Percentiles rank a stretch among this genome's conserved stretches.
Evolutionary conservation across 2,797 vertebrate genomes (phyloP).

Genomic region (Hypotaenidia okinawae): DNA sequence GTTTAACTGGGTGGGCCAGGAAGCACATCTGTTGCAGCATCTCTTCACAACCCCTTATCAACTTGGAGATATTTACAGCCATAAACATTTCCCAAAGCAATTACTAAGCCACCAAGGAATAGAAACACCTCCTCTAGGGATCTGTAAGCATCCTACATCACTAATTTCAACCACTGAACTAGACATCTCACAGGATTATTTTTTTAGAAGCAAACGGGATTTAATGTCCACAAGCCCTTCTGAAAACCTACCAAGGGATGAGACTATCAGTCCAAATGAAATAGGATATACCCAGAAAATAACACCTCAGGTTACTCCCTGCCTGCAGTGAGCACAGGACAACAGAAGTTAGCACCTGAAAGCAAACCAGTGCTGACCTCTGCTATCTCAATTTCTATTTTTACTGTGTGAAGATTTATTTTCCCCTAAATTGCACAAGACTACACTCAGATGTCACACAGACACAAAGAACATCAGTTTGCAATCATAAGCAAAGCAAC

Average conservation of each 20-base stretch:
- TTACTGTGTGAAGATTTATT: not conserved
- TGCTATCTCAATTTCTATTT: not conserved
- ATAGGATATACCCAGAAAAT: not conserved
- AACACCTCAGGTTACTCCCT: not conserved
- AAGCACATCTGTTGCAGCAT: not conserved
- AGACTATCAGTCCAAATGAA: not conserved
- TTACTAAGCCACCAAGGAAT: not conserved
- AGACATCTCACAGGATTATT: not conserved
- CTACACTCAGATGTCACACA: not conserved
- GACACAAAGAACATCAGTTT: not conserved
- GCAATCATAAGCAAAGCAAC: not conserved
- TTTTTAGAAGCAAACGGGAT: not conserved
- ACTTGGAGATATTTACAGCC: not conserved
- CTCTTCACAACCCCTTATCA: not conserved
- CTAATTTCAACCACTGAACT: not conserved
- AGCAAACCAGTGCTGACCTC: not conserved
- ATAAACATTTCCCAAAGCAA: not conserved
- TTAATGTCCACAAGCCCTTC: not conserved
- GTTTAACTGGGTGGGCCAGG: not conserved
- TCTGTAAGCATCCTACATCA: not conserved
- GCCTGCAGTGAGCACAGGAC: not conserved
- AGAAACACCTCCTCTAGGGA: not conserved
- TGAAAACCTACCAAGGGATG: not conserved
- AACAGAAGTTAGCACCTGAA: not conserved
- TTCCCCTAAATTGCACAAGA: not conserved